Evolutionary conservation across 2,888 invertebrate species (phyloP).

Genomic region (Torymus auratus): DNA sequence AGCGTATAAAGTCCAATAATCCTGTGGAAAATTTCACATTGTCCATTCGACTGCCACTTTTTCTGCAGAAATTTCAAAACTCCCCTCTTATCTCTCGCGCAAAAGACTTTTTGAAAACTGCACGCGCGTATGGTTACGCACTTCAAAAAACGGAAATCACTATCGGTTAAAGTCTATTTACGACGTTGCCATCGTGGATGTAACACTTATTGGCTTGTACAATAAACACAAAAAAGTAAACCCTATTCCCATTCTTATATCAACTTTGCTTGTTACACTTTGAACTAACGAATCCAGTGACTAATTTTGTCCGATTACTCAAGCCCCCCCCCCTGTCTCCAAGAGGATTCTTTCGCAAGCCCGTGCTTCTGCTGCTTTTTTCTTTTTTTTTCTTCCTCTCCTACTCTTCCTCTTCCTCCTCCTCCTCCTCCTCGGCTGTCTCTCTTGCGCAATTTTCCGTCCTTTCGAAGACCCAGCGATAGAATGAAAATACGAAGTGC

Average conservation of each 20-base stretch:
- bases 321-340: too few relatives aligned
- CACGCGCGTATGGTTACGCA: not conserved
- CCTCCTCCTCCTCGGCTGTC: not conserved
- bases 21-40: slow-evolving; percentile 40
- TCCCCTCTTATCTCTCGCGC: slow-evolving; percentile 14
- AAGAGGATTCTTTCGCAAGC: not conserved
- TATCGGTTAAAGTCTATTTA: too few relatives aligned
- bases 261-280: slow-evolving; percentile 43
- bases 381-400: not conserved
- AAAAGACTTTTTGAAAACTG: slow-evolving; percentile 26
- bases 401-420: not conserved
- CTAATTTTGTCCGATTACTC: slow-evolving; percentile 49
- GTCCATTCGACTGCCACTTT: slow-evolving; percentile 36
- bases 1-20: slow-evolving; percentile 44
- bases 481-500: slow-evolving; percentile 41
- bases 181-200: not conserved
- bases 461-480: slow-evolving; percentile 8
- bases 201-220: slow-evolving; percentile 3
- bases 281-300: slow-evolving; percentile 33
- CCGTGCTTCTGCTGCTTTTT: slow-evolving; percentile 25
- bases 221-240: slow-evolving; percentile 3
- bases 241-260: slow-evolving; percentile 29
- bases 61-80: slow-evolving; percentile 42
- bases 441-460: slow-evolving; percentile 30
- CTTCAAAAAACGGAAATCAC: not conserved